phyloP scores from a whole-genome alignment of 2,888 invertebrate genomes.

The Drosophila borealis region DNA sequence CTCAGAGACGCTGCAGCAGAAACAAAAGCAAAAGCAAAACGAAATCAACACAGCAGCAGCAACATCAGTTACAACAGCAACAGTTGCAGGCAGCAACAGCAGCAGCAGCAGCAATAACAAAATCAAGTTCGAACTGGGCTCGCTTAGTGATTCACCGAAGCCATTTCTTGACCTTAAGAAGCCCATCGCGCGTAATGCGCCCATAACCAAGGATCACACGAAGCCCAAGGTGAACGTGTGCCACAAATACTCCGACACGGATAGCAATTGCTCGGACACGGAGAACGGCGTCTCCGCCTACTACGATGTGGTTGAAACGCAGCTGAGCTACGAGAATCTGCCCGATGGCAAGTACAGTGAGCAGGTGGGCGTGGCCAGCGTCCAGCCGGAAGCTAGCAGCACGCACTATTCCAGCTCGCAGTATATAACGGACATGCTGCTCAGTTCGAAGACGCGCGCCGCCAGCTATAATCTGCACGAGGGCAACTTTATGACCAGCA shows the following conservation, averaged over 20 bases:
- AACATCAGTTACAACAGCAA: slow-evolving; percentile 40
- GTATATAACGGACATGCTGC: slow-evolving; percentile 84
- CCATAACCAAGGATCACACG: slow-evolving; percentile 88
- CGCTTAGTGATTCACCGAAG: slow-evolving; percentile 79
- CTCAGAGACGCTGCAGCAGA: slow-evolving; percentile 89
- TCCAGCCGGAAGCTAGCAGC: slow-evolving; percentile 53
- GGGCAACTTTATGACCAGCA: slow-evolving; percentile 85
- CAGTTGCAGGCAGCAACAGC: slow-evolving; percentile 19
- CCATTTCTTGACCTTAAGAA: slow-evolving; percentile 85
- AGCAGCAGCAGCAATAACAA: slow-evolving; percentile 56
- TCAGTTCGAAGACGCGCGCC: slow-evolving; percentile 84
- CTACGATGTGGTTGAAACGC: slow-evolving; percentile 84
- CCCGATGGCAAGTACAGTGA: slow-evolving; percentile 83
- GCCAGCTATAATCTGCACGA: slow-evolving; percentile 85
- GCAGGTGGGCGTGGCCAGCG: slow-evolving; percentile 66
- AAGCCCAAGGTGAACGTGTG: slow-evolving; percentile 89
- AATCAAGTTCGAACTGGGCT: slow-evolving; percentile 84
- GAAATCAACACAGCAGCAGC: slow-evolving; percentile 59
- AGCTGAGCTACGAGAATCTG: slow-evolving; percentile 83
- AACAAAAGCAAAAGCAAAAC: slow-evolving; percentile 86
- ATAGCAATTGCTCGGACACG: slow-evolving; percentile 87
- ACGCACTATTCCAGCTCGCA: slow-evolving; percentile 82
- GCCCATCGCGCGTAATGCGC: slow-evolving; percentile 87
- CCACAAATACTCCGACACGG: slow-evolving; percentile 87
- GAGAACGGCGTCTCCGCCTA: slow-evolving; percentile 85